phyloP scores from a whole-genome alignment of 2,888 invertebrate genomes.

The Eurytoma adleriae region DNA sequence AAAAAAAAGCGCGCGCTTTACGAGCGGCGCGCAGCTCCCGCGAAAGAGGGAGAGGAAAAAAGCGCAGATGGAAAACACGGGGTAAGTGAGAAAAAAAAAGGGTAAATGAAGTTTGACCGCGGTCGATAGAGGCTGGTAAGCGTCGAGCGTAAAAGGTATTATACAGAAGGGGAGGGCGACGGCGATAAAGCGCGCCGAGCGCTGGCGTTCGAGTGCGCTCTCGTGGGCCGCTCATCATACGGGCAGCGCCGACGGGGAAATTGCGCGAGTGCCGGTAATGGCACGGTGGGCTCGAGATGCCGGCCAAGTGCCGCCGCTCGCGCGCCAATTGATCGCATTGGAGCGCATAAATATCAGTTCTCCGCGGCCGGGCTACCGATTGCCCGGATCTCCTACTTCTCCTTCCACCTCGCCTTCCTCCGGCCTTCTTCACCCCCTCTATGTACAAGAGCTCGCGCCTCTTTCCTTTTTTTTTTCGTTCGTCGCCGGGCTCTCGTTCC shows the following conservation, averaged over 20 bases:
- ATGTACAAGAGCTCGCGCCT: no score
- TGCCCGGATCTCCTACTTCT: neutral
- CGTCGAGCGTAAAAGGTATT: conserved; percentile 17
- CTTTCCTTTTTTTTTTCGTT: neutral
- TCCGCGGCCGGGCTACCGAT: neutral
- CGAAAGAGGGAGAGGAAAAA: no score
- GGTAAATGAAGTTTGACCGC: neutral
- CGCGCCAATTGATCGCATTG: conserved; percentile 20
- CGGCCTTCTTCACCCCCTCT: no score
- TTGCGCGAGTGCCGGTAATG: conserved; percentile 14
- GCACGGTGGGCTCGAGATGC: conserved; percentile 17
- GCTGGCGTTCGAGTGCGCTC: neutral
- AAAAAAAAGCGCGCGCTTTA: no score
- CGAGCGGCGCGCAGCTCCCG: no score
- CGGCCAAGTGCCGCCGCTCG: conserved; percentile 5
- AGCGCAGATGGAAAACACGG: no score
- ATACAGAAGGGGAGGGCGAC: neutral
- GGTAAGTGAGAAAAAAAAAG: neutral
- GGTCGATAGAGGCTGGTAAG: conserved; percentile 7
- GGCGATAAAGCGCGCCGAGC: conserved; percentile 8
- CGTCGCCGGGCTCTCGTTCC: neutral
- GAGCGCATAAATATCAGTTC: conserved; percentile 23
- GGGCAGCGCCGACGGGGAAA: conserved; percentile 3
- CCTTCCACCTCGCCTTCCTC: neutral
- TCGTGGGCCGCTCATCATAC: conserved; percentile 20